Evolutionary conservation across 2,888 invertebrate species (phyloP).

Genomic region (Cetonia aurata): DNA sequence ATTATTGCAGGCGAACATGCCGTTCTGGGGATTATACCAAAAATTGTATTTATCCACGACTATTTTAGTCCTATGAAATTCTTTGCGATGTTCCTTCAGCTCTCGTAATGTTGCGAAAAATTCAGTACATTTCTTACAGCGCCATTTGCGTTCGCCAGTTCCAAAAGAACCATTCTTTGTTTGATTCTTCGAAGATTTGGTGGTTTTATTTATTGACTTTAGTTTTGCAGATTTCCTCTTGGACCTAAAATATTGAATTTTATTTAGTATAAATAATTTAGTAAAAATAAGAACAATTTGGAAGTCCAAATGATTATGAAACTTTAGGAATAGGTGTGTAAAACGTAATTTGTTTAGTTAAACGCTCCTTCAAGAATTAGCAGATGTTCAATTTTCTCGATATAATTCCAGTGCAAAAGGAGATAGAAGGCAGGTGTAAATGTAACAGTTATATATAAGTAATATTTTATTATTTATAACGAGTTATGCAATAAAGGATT

Average conservation of each 20-base stretch:
- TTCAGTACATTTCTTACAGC: slow-evolving; percentile 7
- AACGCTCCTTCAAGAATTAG: too few species aligned
- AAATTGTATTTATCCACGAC: slow-evolving; percentile 50
- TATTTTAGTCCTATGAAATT: slow-evolving; percentile 40
- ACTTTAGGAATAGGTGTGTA: too few species aligned
- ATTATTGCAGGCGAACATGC: too few species aligned
- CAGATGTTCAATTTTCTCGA: too few species aligned
- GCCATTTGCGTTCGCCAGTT: slow-evolving; percentile 15
- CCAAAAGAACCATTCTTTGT: neutral
- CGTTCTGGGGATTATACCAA: slow-evolving; percentile 51
- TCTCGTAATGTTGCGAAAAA: slow-evolving; percentile 11
- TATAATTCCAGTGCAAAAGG: neutral
- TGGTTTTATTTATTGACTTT: too few species aligned
- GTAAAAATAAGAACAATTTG: too few species aligned
- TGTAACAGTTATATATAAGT: too few species aligned
- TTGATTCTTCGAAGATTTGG: too few species aligned
- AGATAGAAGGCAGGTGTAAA: neutral
- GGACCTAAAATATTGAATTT: slow-evolving; percentile 16
- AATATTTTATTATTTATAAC: too few species aligned
- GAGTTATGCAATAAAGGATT: too few species aligned
- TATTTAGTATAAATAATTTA: neutral
- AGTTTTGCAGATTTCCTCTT: neutral
- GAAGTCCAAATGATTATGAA: too few species aligned
- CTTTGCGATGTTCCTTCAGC: slow-evolving; percentile 56
- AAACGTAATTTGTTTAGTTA: too few species aligned